phyloP scores from a whole-genome alignment of 2,888 invertebrate genomes.

The Pyrgus malvae region DNA sequence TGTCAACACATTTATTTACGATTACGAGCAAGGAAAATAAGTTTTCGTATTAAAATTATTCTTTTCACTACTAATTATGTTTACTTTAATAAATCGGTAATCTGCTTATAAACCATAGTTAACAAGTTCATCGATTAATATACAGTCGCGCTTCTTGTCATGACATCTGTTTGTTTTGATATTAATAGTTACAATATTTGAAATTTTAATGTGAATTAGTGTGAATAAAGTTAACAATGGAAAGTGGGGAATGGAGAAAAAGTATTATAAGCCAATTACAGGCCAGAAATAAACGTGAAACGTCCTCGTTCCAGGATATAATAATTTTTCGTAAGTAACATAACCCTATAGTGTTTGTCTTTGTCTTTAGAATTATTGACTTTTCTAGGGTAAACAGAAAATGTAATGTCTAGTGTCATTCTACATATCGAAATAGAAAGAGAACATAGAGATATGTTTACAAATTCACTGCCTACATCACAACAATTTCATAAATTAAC shows the following conservation, averaged over 20 bases:
- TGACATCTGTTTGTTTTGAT: conserved; percentile 74
- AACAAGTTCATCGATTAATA: not conserved
- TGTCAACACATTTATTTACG: conserved; percentile 6
- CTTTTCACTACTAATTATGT: not conserved
- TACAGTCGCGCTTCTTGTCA: conserved; percentile 35
- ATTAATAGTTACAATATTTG: conserved; percentile 41
- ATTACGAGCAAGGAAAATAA: not conserved
- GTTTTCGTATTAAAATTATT: conserved; percentile 5
- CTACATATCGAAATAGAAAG: too few species aligned
- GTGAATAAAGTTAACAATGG: conserved; percentile 56
- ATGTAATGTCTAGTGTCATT: too few species aligned
- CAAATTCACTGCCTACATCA: not conserved
- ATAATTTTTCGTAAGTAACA: conserved; percentile 89
- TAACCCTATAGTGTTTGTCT: conserved; percentile 47
- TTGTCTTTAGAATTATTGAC: conserved; percentile 18
- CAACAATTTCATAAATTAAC: not conserved
- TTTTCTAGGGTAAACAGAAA: conserved; percentile 3
- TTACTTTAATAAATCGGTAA: conserved; percentile 1
- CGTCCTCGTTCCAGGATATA: conserved; percentile 89
- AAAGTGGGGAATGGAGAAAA: conserved; percentile 84
- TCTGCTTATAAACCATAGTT: not conserved
- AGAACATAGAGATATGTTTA: too few species aligned
- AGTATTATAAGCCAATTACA: conserved; percentile 86
- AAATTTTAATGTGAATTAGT: conserved; percentile 41
- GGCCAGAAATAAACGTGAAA: conserved; percentile 88